Evolutionary conservation across 2,888 invertebrate species (phyloP).

Genomic region (Creontiades dilutus): DNA sequence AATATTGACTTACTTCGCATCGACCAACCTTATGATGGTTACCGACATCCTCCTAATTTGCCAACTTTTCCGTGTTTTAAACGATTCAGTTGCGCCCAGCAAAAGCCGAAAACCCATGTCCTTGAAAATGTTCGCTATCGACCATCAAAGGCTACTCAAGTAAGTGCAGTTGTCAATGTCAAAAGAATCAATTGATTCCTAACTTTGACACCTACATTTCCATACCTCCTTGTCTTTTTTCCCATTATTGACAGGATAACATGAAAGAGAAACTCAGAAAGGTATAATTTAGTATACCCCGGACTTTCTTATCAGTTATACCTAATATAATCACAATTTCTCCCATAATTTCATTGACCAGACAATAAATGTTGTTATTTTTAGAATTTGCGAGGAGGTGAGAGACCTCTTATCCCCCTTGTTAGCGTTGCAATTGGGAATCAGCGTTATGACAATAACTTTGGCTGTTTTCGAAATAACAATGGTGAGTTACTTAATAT

Average conservation of each 20-base stretch:
- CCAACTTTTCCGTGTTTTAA: conserved; percentile 45
- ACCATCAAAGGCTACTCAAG: conserved; percentile 60
- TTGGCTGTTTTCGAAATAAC: conserved; percentile 66
- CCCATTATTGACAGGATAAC: too few species aligned
- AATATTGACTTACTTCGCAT: conserved; percentile 60
- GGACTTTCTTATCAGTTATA: too few species aligned
- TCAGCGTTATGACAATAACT: conserved; percentile 60
- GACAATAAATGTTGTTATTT: neutral
- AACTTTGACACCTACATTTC: too few species aligned
- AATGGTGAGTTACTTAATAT: conserved; percentile 46
- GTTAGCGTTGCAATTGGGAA: conserved; percentile 47
- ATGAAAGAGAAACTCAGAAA: too few species aligned
- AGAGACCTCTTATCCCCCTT: conserved; percentile 60
- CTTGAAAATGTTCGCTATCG: conserved; percentile 48
- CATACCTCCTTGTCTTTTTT: too few species aligned
- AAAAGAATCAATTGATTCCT: too few species aligned
- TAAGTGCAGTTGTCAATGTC: neutral
- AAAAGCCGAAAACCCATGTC: conserved; percentile 3
- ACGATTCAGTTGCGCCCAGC: conserved; percentile 17
- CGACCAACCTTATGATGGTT: conserved; percentile 63
- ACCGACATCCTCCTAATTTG: conserved; percentile 64
- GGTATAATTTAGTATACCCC: too few species aligned
- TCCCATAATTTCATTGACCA: too few species aligned
- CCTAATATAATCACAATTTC: too few species aligned
- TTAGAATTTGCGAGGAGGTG: conserved; percentile 57